Evolutionary conservation across 2,888 invertebrate species (phyloP).

Genomic region (Hartigia nigra): DNA sequence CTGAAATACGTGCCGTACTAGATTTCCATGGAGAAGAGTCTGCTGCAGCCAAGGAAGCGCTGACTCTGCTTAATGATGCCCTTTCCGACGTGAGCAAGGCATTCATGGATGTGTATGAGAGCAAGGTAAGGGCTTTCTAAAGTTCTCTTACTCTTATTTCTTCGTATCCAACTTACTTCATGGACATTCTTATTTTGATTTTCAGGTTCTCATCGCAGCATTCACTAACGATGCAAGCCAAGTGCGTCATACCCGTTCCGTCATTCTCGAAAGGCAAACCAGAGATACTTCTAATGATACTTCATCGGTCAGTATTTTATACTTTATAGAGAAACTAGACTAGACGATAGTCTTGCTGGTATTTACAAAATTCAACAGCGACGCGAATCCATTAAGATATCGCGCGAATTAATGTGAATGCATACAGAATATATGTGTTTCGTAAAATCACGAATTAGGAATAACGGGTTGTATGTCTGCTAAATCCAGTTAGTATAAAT

Average conservation of each 20-base stretch:
- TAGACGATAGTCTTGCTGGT: slow-evolving; percentile 9
- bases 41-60: slow-evolving; percentile 74
- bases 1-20: slow-evolving; percentile 73
- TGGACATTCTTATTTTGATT: slow-evolving; percentile 3
- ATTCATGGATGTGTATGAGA: slow-evolving; percentile 61
- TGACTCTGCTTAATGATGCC: slow-evolving; percentile 70
- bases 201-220: slow-evolving; percentile 71
- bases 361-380: not conserved
- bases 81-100: slow-evolving; percentile 55
- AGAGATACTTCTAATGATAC: slow-evolving; percentile 30
- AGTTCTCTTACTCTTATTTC: not conserved
- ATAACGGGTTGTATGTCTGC: not conserved
- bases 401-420: not conserved
- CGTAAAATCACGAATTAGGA: not conserved
- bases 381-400: not conserved
- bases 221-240: slow-evolving; percentile 76
- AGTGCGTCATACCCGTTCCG: slow-evolving; percentile 50
- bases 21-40: slow-evolving; percentile 77
- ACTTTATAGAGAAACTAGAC: slow-evolving; percentile 15
- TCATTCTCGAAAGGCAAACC: slow-evolving; percentile 33
- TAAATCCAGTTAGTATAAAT: not conserved
- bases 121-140: slow-evolving; percentile 46
- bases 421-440: not conserved
- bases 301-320: slow-evolving; percentile 35
- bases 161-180: not conserved